phyloP scores from a whole-genome alignment of 2,113 vertebrate genomes.

The Albula goreensis region DNA sequence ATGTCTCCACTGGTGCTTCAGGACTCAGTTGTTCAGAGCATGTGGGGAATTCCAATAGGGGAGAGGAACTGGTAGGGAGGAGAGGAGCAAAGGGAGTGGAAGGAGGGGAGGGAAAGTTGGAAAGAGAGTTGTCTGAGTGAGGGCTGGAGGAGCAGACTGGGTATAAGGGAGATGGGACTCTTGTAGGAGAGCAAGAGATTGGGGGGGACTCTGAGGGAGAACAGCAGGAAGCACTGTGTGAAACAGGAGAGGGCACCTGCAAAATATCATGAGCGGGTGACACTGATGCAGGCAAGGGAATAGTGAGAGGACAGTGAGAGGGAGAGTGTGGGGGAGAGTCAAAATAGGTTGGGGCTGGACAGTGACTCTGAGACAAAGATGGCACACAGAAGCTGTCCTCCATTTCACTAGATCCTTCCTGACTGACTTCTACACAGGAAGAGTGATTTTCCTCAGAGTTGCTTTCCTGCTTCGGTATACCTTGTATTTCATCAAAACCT shows the following conservation, averaged over 20 bases:
- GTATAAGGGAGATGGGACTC: background rate
- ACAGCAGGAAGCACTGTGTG: background rate
- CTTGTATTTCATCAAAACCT: slow-evolving; percentile 24
- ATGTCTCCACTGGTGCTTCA: background rate
- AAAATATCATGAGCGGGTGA: background rate
- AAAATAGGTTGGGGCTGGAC: background rate
- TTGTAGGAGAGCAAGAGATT: background rate
- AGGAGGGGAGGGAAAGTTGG: slow-evolving; percentile 1
- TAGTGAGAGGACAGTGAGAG: background rate
- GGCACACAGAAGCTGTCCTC: background rate
- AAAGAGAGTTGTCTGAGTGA: background rate
- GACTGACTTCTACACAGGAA: background rate
- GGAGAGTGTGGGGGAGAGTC: slow-evolving; percentile 10
- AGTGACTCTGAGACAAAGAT: background rate
- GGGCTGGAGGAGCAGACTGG: background rate
- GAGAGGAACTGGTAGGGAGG: background rate
- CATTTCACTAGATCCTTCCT: background rate
- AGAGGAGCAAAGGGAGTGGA: background rate
- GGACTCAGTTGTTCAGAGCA: background rate
- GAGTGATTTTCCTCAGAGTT: background rate
- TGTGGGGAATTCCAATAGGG: background rate
- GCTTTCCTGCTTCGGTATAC: background rate
- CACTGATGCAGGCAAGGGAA: slow-evolving; percentile 16
- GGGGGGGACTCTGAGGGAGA: slow-evolving; percentile 2
- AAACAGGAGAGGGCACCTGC: slow-evolving; percentile 21